Conservation (phyloP, 2,113 vertebrate genomes). For the Ciconia boyciana region DNA sequence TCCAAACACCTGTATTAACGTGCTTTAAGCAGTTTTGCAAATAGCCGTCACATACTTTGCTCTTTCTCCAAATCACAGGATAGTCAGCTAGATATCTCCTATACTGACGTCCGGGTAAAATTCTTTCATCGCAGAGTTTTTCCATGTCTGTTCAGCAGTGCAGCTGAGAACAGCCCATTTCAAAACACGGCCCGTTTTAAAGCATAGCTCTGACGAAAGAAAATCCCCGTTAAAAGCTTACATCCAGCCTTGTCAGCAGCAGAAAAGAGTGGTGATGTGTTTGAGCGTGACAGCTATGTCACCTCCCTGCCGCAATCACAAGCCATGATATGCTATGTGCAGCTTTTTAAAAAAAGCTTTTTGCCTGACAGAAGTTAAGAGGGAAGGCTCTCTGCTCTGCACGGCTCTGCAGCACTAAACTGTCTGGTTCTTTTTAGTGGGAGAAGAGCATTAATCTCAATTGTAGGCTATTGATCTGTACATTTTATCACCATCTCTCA, state of each 20-base stretch:
- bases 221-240: background rate
- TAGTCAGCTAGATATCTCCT: fast-evolving
- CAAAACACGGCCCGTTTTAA: fast-evolving
- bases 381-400: fast-evolving
- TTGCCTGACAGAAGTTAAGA: background rate
- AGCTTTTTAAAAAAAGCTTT: background rate
- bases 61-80: fast-evolving
- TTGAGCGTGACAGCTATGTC: fast-evolving
- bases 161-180: fast-evolving
- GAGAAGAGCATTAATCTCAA: background rate
- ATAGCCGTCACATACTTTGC: fast-evolving
- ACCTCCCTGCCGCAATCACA: fast-evolving
- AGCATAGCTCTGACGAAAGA: fast-evolving
- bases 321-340: fast-evolving
- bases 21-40: background rate
- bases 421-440: fast-evolving
- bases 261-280: fast-evolving
- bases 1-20: fast-evolving
- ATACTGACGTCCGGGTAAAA: fast-evolving
- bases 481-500: background rate
- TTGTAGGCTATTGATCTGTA: background rate
- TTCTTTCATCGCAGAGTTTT: fast-evolving
- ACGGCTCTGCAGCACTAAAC: background rate
- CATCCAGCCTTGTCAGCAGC: background rate
- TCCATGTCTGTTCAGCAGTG: fast-evolving